Evolutionary conservation across 2,113 vertebrate species (phyloP).

Genomic region (Pongo abelii): DNA sequence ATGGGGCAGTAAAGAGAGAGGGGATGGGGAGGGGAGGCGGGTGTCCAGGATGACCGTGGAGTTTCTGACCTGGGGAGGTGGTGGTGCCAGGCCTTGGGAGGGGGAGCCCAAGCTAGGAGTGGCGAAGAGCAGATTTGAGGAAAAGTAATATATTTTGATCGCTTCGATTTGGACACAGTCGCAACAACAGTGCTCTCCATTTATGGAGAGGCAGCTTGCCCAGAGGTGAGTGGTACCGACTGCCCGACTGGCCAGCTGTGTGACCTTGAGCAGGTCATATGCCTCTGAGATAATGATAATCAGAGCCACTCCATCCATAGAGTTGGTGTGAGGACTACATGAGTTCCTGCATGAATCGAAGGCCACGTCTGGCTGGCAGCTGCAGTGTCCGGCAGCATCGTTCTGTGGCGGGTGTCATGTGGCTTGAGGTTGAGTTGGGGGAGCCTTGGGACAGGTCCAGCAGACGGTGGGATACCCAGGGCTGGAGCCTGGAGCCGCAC

Average conservation of each 20-base stretch:
- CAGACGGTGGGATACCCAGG: not conserved
- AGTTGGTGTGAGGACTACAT: not conserved
- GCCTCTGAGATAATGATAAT: not conserved
- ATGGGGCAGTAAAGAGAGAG: too few relatives aligned
- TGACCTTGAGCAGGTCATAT: not conserved
- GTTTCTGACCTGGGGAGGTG: not conserved
- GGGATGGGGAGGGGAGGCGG: not conserved
- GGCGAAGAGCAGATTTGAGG: not conserved
- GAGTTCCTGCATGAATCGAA: not conserved
- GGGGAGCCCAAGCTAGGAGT: not conserved
- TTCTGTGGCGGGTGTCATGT: not conserved
- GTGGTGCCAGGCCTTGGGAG: not conserved
- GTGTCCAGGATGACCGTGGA: too few relatives aligned
- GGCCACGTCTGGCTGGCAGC: fast-evolving
- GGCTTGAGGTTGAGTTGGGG: not conserved
- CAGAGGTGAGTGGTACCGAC: fast-evolving
- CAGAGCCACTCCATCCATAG: not conserved
- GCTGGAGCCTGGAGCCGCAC: not conserved
- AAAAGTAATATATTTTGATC: fast-evolving
- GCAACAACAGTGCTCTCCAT: fast-evolving
- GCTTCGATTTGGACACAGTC: not conserved
- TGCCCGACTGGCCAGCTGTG: not conserved
- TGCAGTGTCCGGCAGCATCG: not conserved
- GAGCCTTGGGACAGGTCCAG: not conserved
- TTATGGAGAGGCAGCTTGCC: fast-evolving